Evolutionary conservation across 2,888 invertebrate genomes (phyloP).

Genomic region (Phalera bucephala): DNA sequence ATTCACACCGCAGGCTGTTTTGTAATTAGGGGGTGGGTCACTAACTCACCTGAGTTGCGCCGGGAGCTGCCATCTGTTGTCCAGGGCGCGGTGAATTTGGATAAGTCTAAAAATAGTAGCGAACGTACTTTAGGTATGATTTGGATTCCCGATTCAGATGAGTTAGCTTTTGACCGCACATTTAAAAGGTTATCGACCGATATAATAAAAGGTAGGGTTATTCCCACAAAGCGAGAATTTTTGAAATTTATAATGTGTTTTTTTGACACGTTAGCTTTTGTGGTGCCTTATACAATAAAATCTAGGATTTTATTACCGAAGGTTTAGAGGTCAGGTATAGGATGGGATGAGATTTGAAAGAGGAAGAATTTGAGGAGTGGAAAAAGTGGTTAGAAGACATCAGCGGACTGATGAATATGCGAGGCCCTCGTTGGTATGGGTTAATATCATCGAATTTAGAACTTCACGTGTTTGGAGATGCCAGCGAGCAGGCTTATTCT

Average conservation of each 20-base stretch:
- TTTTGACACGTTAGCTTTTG: slow-evolving; percentile 1
- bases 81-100: no score
- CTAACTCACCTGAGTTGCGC: no score
- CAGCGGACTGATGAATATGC: not conserved
- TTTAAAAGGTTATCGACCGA: not conserved
- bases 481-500: no score
- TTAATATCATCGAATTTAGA: no score
- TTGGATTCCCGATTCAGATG: no score
- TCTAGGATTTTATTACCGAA: not conserved
- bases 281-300: not conserved
- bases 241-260: slow-evolving; percentile 1
- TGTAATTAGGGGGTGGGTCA: no score
- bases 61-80: no score
- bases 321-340: not conserved
- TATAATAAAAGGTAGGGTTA: not conserved
- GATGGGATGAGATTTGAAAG: not conserved
- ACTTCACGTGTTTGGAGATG: no score
- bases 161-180: not conserved
- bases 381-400: not conserved
- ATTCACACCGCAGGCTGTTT: no score
- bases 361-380: not conserved
- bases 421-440: no score
- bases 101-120: no score
- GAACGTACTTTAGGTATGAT: no score
- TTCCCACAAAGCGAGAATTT: slow-evolving; percentile 2